Conservation (phyloP, 2,888 invertebrate species). For the Drosophila colorata region DNA sequence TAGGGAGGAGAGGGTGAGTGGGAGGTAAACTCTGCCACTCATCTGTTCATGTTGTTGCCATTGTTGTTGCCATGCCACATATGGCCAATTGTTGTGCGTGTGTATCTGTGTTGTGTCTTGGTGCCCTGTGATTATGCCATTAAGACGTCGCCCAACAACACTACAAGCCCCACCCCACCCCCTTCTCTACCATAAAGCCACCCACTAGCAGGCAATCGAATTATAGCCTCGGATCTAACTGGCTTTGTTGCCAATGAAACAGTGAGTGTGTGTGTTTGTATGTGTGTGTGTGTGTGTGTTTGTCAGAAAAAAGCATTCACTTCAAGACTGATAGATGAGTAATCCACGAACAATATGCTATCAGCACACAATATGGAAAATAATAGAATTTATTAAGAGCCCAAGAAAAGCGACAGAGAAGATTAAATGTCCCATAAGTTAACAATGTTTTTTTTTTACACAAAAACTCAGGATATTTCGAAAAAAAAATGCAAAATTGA, state of each 20-base stretch:
- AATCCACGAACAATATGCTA: conserved; percentile 21
- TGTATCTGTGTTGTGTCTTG: conserved; percentile 28
- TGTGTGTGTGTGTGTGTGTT: conserved; percentile 6
- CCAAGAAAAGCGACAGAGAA: no score
- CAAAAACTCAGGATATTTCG: no score
- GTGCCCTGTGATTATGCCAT: conserved; percentile 67
- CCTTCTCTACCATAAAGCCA: neutral
- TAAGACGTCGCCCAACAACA: conserved; percentile 45
- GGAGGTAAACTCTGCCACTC: neutral
- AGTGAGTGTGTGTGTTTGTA: neutral
- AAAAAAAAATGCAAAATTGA: no score
- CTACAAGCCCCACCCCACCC: neutral
- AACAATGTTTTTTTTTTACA: no score
- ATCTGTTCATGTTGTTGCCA: conserved; percentile 16
- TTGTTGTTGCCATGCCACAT: conserved; percentile 66
- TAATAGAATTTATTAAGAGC: conserved; percentile 6
- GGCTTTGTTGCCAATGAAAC: conserved; percentile 42
- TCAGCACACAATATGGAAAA: conserved; percentile 6
- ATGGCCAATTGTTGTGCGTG: conserved; percentile 39
- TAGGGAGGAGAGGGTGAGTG: no score
- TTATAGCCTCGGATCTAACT: conserved; percentile 46
- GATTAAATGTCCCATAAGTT: no score
- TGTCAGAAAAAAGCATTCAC: conserved; percentile 10
- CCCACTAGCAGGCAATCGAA: conserved; percentile 63
- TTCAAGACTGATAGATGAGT: conserved; percentile 17